Evolutionary conservation across 2,113 vertebrate species (phyloP).

Genomic region (Onychorhynchus coronatus): DNA sequence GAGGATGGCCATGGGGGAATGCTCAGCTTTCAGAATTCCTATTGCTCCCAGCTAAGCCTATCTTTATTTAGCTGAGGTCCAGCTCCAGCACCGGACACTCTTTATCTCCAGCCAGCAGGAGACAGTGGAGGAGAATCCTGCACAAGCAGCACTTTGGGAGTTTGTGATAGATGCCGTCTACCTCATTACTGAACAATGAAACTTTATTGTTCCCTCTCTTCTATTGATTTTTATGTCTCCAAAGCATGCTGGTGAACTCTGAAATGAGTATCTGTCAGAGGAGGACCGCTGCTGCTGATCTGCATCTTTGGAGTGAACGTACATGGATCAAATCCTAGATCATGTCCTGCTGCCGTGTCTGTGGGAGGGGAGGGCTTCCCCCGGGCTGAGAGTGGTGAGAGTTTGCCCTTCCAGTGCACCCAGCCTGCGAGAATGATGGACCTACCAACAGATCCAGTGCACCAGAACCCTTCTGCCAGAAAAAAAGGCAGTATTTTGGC

Average conservation of each 20-base stretch:
- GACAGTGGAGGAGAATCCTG: slow-evolving; percentile 18
- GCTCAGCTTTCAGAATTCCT: not conserved
- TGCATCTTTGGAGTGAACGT: not conserved
- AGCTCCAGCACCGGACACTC: not conserved
- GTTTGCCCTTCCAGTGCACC: not conserved
- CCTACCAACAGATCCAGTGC: not conserved
- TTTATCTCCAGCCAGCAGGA: not conserved
- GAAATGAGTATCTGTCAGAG: slow-evolving; percentile 65
- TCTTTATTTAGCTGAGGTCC: not conserved
- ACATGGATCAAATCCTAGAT: not conserved
- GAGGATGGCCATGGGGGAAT: not conserved
- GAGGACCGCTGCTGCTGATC: not conserved
- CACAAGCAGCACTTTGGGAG: slow-evolving; percentile 53
- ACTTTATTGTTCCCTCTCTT: slow-evolving; percentile 65
- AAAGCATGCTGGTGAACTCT: slow-evolving; percentile 24
- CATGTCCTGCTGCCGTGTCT: not conserved
- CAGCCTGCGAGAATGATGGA: not conserved
- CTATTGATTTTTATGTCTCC: slow-evolving; percentile 69
- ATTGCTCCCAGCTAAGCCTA: not conserved
- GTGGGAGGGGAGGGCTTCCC: not conserved
- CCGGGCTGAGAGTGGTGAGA: not conserved
- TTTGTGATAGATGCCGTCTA: slow-evolving; percentile 50
- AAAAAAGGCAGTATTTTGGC: not conserved
- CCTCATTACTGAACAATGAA: slow-evolving; percentile 63
- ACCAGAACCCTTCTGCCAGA: not conserved